Percentiles rank a stretch among this genome's conserved stretches.
phyloP scores from a whole-genome alignment of 2,888 invertebrate genomes.

The Dioctria rufipes region DNA sequence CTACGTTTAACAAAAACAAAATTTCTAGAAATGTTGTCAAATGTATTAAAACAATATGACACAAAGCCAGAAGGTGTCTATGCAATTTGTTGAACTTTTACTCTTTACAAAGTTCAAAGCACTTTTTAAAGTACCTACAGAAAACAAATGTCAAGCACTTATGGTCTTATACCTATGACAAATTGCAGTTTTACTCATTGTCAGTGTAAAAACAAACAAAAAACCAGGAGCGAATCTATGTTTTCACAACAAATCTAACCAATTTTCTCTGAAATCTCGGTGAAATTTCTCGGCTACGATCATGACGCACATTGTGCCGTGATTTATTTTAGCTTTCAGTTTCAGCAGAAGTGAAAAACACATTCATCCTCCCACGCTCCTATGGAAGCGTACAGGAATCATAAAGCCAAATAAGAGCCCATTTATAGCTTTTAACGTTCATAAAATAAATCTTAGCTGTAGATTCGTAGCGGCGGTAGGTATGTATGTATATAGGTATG shows the following conservation, averaged over 20 bases:
- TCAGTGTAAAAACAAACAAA: background rate
- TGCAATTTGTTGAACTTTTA: too few species aligned
- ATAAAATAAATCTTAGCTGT: slow-evolving; percentile 26
- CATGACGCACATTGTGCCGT: background rate
- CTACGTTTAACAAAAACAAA: too few species aligned
- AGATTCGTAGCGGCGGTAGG: background rate
- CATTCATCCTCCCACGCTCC: background rate
- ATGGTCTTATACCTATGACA: background rate
- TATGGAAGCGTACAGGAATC: background rate
- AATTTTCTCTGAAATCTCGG: background rate
- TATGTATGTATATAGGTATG: too few species aligned
- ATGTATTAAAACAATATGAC: too few species aligned
- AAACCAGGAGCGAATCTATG: background rate
- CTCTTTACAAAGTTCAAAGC: too few species aligned
- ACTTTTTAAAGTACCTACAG: too few species aligned
- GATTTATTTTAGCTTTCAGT: background rate
- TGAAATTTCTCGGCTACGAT: background rate
- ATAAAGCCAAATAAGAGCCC: slow-evolving; percentile 40
- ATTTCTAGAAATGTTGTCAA: too few species aligned
- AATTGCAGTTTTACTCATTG: background rate
- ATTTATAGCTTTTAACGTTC: slow-evolving; percentile 44
- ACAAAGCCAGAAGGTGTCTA: too few species aligned
- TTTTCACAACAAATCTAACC: background rate
- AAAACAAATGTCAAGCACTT: too few species aligned
- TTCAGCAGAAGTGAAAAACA: background rate